These are phyloP conservation scores for Agrotis segetum DNA, from an alignment of 2,888 invertebrate genomes.

Conservation along the genomic window DNA sequence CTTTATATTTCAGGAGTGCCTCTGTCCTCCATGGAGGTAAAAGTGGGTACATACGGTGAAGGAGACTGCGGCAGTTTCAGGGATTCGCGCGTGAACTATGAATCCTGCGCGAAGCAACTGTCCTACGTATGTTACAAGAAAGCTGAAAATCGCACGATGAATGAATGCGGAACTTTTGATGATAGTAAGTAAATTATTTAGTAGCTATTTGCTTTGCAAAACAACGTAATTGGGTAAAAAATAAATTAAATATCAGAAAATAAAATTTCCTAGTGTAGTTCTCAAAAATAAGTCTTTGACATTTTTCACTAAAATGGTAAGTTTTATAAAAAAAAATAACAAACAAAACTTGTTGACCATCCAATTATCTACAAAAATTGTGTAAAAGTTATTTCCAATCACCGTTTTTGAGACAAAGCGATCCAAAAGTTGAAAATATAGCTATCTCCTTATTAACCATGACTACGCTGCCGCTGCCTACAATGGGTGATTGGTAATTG, in stretches of 20 bases:
- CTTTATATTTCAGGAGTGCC: slow-evolving; percentile 32
- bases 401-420: no score
- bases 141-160: slow-evolving; percentile 32
- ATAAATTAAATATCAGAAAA: background rate
- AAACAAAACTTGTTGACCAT: no score
- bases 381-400: no score
- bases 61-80: slow-evolving; percentile 26
- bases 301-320: no score
- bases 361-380: no score
- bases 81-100: slow-evolving; percentile 3
- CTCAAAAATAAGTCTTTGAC: no score
- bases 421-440: no score
- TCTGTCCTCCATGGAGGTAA: slow-evolving; percentile 22
- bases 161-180: slow-evolving; percentile 36
- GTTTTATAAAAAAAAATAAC: no score
- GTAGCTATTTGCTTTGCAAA: background rate
- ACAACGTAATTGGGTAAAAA: background rate
- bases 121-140: slow-evolving; percentile 35
- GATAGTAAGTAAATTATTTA: slow-evolving; percentile 14
- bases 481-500: no score
- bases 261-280: no score
- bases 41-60: background rate
- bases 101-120: slow-evolving; percentile 8
- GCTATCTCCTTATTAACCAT: no score
- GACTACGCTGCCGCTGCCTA: no score